Conservation (phyloP, 2,797 vertebrate genomes). For the Chelmon rostratus region DNA sequence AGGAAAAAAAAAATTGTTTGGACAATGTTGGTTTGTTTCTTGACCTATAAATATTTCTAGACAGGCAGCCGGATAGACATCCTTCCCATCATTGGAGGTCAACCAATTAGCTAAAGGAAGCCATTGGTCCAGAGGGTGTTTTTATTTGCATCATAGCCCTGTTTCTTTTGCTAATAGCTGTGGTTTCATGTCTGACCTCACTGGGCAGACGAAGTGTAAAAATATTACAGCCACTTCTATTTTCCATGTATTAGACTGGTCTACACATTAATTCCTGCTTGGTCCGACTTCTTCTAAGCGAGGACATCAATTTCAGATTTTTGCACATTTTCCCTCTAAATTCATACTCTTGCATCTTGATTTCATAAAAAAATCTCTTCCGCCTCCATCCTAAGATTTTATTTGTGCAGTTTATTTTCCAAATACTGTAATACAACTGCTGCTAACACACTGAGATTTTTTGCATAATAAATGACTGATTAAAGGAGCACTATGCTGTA, state of each 20-base stretch:
- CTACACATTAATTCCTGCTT: background rate
- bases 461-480: background rate
- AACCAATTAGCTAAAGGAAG: conserved; percentile 52
- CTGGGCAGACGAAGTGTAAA: conserved; percentile 24
- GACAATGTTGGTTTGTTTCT: conserved; percentile 69
- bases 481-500: background rate
- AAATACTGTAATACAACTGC: background rate
- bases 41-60: conserved; percentile 72
- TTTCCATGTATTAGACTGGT: background rate
- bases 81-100: conserved; percentile 61
- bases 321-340: background rate
- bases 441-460: background rate
- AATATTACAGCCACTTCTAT: conserved; percentile 11
- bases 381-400: background rate
- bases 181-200: conserved; percentile 27
- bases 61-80: conserved; percentile 67
- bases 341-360: background rate
- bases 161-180: conserved; percentile 32
- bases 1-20: conserved; percentile 45
- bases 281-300: background rate
- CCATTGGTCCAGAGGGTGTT: conserved; percentile 23
- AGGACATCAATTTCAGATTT: background rate
- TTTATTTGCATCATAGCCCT: conserved; percentile 36
- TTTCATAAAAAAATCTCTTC: background rate
- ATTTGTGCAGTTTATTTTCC: background rate